Percentiles rank a stretch among this genome's conserved stretches.
phyloP scores from a whole-genome alignment of 2,113 vertebrate genomes.

The Phalacrocorax brasilianus region DNA sequence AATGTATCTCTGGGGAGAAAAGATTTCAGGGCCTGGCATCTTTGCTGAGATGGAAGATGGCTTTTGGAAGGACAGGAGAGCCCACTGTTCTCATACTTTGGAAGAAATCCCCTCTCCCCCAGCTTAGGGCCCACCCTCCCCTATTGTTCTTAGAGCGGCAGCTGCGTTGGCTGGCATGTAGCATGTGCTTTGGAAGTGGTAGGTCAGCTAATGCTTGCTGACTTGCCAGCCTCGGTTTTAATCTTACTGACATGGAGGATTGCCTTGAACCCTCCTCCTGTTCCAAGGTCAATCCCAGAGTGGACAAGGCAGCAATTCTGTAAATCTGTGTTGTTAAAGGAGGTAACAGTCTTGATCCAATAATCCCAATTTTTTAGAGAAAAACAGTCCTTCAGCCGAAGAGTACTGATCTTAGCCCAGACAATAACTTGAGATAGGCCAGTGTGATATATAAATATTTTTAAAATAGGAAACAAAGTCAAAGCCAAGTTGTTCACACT shows the following conservation, averaged over 20 bases:
- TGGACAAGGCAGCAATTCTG: neutral
- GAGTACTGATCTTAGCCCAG: neutral
- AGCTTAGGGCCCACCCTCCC: neutral
- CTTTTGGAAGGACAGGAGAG: neutral
- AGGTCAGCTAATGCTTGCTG: constrained; percentile 19
- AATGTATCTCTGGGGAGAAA: neutral
- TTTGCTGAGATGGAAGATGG: neutral
- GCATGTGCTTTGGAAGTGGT: neutral
- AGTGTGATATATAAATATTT: neutral
- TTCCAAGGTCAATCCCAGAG: constrained; percentile 34
- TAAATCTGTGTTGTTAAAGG: constrained; percentile 26
- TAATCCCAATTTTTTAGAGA: constrained; percentile 14
- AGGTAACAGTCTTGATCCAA: constrained; percentile 15
- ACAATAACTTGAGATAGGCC: neutral
- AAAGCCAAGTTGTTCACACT: neutral
- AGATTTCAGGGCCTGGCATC: neutral
- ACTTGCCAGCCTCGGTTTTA: constrained; percentile 16
- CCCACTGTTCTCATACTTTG: neutral
- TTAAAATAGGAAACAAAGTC: neutral
- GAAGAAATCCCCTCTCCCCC: neutral
- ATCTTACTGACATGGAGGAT: constrained; percentile 36
- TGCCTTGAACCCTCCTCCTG: constrained; percentile 2
- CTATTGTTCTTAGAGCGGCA: neutral
- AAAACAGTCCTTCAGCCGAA: neutral
- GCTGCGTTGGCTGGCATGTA: neutral